Base-by-base conservation (phyloP, 2,113 vertebrate genomes). In the Sinocyclocheilus anophthalmus region DNA sequence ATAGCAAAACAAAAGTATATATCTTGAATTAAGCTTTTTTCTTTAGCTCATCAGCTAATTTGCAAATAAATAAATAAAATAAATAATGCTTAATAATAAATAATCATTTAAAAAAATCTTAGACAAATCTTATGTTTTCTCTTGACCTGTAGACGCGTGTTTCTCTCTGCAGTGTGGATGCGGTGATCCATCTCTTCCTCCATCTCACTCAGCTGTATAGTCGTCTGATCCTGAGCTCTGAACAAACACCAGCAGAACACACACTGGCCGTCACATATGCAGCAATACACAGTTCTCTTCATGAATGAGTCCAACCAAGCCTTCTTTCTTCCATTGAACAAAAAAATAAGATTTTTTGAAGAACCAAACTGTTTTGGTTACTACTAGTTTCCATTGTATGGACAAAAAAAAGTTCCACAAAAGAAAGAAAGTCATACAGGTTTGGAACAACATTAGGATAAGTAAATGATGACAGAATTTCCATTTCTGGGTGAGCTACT, bases 141-240 rank as follows among this genome's bases (percentile, higher is more conserved):
- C 87, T 59, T 65, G 57, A 99, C 98, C 87, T 98, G 96, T 80
- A 96, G 95, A 70, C 94, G 94, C 11, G 95, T 94, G 89, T 95
- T 96, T 86, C 93, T 94, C 87, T 98, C 97, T 0, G 94, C 93
- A 70, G 94, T 94, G 16, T 97, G 96, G 90, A 99, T 96, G 20
- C 97, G 95, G 33, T 97, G 97, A 83, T 99, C 98, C 97, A 99
- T 98, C 90, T 99, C 98, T 65, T 99, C 98, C 88, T 99, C 98
- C 93, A 99, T 91, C 88, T 98, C 98, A 87, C 96, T 96, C 84
- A 99, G 89, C 90, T 98, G 98, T 90, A 97, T 96, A 37, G 96
- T 92, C 0, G 97, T 96, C 93, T 98, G 96, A 92, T 99, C 98
- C 91, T 99, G 98, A n/a, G 96, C 96, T 92, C 98, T 99, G 92